Conservation (phyloP, 1,140 invertebrate species). For the Dysdera silvatica region DNA sequence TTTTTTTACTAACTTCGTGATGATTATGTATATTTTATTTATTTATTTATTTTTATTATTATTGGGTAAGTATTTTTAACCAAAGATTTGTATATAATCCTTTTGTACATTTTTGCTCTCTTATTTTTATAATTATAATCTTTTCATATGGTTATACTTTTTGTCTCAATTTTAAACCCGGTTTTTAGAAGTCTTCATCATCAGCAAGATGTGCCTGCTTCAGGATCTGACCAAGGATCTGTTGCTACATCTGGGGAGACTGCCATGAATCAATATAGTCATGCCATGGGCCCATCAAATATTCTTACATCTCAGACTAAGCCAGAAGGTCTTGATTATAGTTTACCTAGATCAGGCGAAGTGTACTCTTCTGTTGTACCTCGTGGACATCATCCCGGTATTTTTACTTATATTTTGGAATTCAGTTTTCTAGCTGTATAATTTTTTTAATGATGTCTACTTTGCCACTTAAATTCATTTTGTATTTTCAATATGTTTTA, state of each 20-base stretch:
- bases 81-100: no score
- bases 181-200: slow-evolving; percentile 35
- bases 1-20: no score
- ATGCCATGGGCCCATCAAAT: slow-evolving; percentile 29
- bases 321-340: slow-evolving; percentile 57
- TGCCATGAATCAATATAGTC: slow-evolving; percentile 31
- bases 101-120: no score
- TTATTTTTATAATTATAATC: neutral
- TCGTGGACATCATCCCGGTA: slow-evolving; percentile 24
- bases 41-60: no score
- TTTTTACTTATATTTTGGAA: neutral
- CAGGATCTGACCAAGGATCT: slow-evolving; percentile 18
- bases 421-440: neutral
- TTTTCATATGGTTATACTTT: slow-evolving; percentile 1
- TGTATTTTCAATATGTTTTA: no score
- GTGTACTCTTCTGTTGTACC: slow-evolving; percentile 50
- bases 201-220: slow-evolving; percentile 21
- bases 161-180: slow-evolving; percentile 1
- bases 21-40: no score
- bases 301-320: slow-evolving; percentile 25
- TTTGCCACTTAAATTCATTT: no score
- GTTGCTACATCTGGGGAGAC: slow-evolving; percentile 10
- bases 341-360: slow-evolving; percentile 54
- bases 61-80: no score
- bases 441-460: no score